These are phyloP conservation scores for Trachelus troglodyta DNA, from an alignment of 2,888 invertebrate species.

Conservation along the genomic window DNA sequence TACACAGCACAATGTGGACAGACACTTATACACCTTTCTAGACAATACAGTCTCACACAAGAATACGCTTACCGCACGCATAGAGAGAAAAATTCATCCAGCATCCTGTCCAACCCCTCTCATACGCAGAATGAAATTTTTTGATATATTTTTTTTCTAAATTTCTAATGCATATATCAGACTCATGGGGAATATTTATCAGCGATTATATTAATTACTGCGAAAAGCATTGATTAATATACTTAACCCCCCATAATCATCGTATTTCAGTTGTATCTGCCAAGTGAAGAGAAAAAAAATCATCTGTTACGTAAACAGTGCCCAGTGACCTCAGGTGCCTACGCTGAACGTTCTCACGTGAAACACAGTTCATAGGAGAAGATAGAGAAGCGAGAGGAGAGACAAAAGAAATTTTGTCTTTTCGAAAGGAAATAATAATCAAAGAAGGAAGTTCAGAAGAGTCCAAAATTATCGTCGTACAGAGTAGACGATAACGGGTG, in stretches of 20 bases:
- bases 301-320: neutral
- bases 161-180: neutral
- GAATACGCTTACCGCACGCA: neutral
- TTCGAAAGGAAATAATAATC: neutral
- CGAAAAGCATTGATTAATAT: neutral
- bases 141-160: neutral
- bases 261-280: neutral
- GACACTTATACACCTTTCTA: neutral
- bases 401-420: neutral
- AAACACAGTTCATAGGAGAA: neutral
- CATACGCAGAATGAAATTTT: neutral
- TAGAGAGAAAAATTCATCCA: neutral
- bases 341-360: neutral
- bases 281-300: neutral
- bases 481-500: neutral
- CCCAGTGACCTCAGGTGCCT: neutral
- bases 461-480: neutral
- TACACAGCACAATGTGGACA: conserved; percentile 12
- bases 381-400: neutral
- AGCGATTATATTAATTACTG: neutral
- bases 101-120: neutral
- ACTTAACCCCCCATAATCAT: neutral
- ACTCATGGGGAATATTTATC: neutral
- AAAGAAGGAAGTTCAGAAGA: neutral
- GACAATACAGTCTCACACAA: neutral